These are phyloP conservation scores for Drosophila lini DNA, from an alignment of 1,140 invertebrate species.

Conservation along the genomic window DNA sequence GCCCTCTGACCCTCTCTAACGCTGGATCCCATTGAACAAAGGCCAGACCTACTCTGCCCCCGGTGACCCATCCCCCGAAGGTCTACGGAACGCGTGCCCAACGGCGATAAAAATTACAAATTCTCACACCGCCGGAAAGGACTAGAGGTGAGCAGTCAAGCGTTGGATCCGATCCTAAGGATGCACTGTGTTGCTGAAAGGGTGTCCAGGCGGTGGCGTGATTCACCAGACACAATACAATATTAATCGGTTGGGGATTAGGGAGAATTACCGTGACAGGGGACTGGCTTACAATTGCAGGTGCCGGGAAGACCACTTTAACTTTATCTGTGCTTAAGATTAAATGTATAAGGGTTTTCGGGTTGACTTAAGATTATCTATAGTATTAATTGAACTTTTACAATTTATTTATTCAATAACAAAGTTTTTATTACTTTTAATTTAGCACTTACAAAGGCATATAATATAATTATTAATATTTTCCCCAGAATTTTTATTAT, in stretches of 20 bases:
- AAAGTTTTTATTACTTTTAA: background rate
- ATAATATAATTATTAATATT: background rate
- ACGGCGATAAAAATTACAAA: constrained; percentile 74
- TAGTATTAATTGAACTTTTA: too few species aligned
- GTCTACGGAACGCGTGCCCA: constrained; percentile 51
- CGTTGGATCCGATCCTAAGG: constrained; percentile 23
- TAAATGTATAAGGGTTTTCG: background rate
- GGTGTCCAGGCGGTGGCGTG: constrained; percentile 40
- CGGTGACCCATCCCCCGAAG: background rate
- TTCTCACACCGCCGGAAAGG: constrained; percentile 42
- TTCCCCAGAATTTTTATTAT: background rate
- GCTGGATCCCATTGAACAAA: constrained; percentile 54
- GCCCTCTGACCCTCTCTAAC: background rate
- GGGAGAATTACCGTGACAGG: constrained; percentile 31
- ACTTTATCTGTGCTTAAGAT: constrained; percentile 12
- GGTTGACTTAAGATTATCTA: background rate
- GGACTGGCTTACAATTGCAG: constrained; percentile 24
- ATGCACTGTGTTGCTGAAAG: constrained; percentile 29
- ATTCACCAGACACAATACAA: constrained; percentile 54
- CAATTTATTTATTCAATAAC: too few species aligned
- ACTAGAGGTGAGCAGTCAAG: constrained; percentile 32
- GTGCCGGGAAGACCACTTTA: background rate
- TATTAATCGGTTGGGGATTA: constrained; percentile 50
- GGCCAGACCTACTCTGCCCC: constrained; percentile 14
- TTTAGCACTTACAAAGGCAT: background rate